Evolutionary conservation across 2,888 invertebrate species (phyloP), one percentile per base, ranked within the genome.

Genomic region (Hipparchia semele): DNA sequence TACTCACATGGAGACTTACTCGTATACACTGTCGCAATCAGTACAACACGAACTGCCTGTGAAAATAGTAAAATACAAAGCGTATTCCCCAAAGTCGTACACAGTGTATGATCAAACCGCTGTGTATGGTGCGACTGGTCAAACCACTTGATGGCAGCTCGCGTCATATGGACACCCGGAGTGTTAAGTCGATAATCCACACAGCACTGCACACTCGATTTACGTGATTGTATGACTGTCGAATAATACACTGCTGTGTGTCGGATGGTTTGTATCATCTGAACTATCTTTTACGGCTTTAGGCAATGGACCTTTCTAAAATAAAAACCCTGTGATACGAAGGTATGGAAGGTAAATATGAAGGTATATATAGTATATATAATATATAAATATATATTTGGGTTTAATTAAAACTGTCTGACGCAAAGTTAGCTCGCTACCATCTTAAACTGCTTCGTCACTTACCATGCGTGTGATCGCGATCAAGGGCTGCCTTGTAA

Each of bases 201-300:
- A 39, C 12, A 23, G 64, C 49, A 8, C 23, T 23, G 49, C 64
- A 64, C 49, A 64, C 64, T 49, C 64, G 64, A 51, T 64, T 64
- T 64, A 9, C 64, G 8, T 64, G 64, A 64, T 64, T 64, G 64
- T 64, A 5, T 23, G 64, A 23, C 49, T 62, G 62, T 64, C 64
- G 49, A 64, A 6, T 49, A 6, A 6, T 58, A 58, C 58, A 58
- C 23, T 23, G 23, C 9, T 2, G 60, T 61, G 10, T 0, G 39
- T 61, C 45, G n/a, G 60, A 10, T 61, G 39, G 60, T 45, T 61
- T 61, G 45, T 6, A n/a, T 2, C n/a, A 3, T 13, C n/a, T 6
- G 5, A 13, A 4, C 4, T 2, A n/a, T 23, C 23, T 23, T 23
- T 5, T 39, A 39, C 0, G 39, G 39, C 39, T 39, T 39, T 39